Percentiles rank a stretch among this genome's conserved stretches.
Conservation (phyloP, 2,797 vertebrate species). For the Neosalanx taihuensis region DNA sequence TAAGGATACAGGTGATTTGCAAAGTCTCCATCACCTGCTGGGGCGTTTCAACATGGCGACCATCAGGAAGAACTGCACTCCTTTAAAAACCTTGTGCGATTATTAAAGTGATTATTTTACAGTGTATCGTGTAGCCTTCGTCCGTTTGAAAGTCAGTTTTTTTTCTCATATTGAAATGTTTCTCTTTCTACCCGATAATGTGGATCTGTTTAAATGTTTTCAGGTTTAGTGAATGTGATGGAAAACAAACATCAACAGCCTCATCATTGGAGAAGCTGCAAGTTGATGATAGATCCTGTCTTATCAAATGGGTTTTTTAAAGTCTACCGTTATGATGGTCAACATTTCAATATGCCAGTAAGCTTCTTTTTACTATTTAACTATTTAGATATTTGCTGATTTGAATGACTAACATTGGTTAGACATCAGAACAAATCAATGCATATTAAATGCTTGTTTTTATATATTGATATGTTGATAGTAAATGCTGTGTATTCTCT, state of each 20-base stretch:
- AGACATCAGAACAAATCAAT: neutral
- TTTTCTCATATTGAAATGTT: neutral
- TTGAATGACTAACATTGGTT: neutral
- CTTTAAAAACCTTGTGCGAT: neutral
- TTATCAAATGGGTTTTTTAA: constrained; percentile 89
- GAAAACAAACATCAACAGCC: constrained; percentile 85
- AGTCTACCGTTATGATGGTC: constrained; percentile 93
- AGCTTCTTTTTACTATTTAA: constrained; percentile 45
- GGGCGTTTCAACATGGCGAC: constrained; percentile 58
- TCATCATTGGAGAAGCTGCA: constrained; percentile 91
- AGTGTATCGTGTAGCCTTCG: neutral
- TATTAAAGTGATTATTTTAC: neutral
- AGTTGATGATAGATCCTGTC: constrained; percentile 91
- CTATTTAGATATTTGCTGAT: neutral
- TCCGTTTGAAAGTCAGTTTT: neutral
- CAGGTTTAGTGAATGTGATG: constrained; percentile 95
- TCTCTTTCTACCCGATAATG: neutral
- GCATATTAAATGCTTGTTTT: no score
- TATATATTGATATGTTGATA: neutral
- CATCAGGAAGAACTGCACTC: neutral
- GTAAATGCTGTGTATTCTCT: neutral
- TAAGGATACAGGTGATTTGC: constrained; percentile 54
- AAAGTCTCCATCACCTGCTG: constrained; percentile 68
- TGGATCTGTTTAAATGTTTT: constrained; percentile 18
- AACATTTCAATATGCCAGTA: constrained; percentile 88